Evolutionary conservation across 1,140 invertebrate genomes (phyloP), one percentile per base, ranked within the genome.

Genomic region (Saxidomus purpurata): DNA sequence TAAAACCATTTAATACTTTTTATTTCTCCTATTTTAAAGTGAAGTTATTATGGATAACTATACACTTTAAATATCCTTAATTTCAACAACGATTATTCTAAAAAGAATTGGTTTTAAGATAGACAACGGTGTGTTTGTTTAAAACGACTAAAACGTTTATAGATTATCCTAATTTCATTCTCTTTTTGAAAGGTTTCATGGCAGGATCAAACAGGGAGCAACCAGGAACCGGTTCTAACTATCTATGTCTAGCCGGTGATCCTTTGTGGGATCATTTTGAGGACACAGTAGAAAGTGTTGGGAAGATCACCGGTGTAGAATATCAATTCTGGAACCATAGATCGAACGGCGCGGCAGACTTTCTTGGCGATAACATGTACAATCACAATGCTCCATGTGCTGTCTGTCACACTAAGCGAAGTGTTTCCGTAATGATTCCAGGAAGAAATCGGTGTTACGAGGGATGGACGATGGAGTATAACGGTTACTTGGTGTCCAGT

Each of bases 391-490:
- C 61, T 17, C 90, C 81, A 6, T 92, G 92, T 61, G 89, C 90
- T 31, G 83, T 91, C 28, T 92, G 90, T 71, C 31, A 49, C 19
- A 77, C 63, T 11, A 43, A 36, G 17, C 40, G 86, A 43, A 34
- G 77, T 31, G 55, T 61, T 19, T 36, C 47, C 28, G n/a, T 91
- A 28, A 91, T 91, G 90, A 76, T 92, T 17, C 92, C 90, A 19
- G 90, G 85, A 47, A 69, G 79, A 34, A 71, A 43, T 28, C 69
- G 38, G 19, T 92, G 92, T 76, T 87, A 81, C n/a, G 1, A 55
- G 13, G 82, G 82, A 15, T 92, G 90, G 90, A 85, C 81, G 3
- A 43, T 49, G 15, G 89, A 92, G 79, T 92, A 92, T 59, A 76
- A 34, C 0, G 92, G 92, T 22, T 89, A 92, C 59, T 69, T 92